Evolutionary conservation across 2,797 vertebrate species (phyloP).

Genomic region (Macropodus opercularis): DNA sequence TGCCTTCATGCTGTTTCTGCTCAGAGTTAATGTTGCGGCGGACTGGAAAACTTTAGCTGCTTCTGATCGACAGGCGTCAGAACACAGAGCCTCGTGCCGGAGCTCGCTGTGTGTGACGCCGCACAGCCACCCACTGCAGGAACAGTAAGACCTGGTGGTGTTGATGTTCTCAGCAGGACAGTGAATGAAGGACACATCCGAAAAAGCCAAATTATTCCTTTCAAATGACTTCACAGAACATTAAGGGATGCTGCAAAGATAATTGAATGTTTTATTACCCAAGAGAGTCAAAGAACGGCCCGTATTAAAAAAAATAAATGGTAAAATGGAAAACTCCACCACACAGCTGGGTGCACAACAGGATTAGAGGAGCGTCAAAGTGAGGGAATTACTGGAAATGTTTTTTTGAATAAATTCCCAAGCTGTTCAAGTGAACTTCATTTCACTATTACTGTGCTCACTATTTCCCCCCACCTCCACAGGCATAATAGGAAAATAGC

Average conservation of each 20-base stretch:
- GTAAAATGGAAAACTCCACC: not conserved
- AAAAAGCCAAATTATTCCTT: not conserved
- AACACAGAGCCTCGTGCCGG: no score
- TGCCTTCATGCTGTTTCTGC: no score
- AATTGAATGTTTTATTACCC: not conserved
- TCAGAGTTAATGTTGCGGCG: no score
- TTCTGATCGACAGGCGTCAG: no score
- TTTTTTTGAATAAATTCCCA: constrained; percentile 42
- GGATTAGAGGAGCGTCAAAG: constrained; percentile 13
- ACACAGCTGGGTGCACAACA: constrained; percentile 3
- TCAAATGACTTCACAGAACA: not conserved
- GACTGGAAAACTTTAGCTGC: no score
- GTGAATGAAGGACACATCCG: not conserved
- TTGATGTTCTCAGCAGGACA: not conserved
- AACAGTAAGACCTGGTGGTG: no score
- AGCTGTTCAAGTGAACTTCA: constrained; percentile 54
- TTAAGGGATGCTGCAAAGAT: not conserved
- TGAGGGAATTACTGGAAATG: constrained; percentile 30
- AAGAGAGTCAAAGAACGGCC: not conserved
- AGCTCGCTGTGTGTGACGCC: no score
- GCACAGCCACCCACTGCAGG: no score
- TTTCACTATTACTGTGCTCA: constrained; percentile 52
- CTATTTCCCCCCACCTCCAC: constrained; percentile 58
- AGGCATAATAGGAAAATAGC: constrained; percentile 69
- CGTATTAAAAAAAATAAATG: not conserved